phyloP scores from a whole-genome alignment of 2,888 invertebrate species.

The Hypolimnas misippus region DNA sequence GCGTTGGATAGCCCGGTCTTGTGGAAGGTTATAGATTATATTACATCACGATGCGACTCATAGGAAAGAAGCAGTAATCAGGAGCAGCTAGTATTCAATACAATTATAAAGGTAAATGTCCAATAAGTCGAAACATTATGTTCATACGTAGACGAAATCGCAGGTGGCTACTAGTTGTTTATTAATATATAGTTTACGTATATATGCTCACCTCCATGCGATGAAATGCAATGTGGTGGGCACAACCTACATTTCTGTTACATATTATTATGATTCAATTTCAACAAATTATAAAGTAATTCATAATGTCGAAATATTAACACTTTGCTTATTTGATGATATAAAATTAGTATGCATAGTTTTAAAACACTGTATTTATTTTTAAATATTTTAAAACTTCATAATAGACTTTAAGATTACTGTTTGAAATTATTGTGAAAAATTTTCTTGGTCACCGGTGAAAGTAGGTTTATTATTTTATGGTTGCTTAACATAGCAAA shows the following conservation, averaged over 20 bases:
- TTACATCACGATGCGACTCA: too few relatives aligned
- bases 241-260: constrained; percentile 6
- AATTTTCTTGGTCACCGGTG: constrained; percentile 5
- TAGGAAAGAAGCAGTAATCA: too few relatives aligned
- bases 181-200: too few relatives aligned
- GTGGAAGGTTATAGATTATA: too few relatives aligned
- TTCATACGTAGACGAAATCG: too few relatives aligned
- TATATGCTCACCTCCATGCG: neutral
- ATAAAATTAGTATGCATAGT: neutral
- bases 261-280: neutral
- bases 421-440: neutral
- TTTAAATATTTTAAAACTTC: neutral
- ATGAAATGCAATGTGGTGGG: neutral
- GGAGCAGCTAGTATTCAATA: too few relatives aligned
- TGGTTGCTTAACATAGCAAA: neutral
- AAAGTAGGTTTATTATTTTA: constrained; percentile 1
- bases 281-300: constrained; percentile 1
- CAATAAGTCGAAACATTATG: too few relatives aligned
- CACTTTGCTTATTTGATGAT: neutral
- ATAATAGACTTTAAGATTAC: neutral
- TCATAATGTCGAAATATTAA: neutral
- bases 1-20: too few relatives aligned
- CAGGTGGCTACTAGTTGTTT: too few relatives aligned
- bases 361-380: neutral
- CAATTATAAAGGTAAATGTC: too few relatives aligned